These are phyloP conservation scores for Etia nguti DNA, from an alignment of 2,113 vertebrate species.

Conservation along the genomic window DNA sequence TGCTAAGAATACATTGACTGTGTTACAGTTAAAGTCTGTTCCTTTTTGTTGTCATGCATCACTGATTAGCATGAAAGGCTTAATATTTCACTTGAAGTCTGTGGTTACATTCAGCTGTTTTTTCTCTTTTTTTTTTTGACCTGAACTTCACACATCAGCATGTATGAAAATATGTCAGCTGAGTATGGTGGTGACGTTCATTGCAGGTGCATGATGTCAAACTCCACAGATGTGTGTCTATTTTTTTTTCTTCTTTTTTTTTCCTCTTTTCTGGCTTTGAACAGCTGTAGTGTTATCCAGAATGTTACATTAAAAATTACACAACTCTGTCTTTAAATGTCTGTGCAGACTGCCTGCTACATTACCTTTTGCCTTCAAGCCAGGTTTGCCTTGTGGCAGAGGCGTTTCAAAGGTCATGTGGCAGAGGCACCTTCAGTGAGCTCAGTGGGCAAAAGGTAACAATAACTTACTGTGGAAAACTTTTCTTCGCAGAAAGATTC, in stretches of 20 bases:
- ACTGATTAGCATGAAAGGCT: fast-evolving
- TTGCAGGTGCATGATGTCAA: not conserved
- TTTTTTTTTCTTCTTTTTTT: fast-evolving
- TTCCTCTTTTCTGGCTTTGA: not conserved
- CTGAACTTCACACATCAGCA: not conserved
- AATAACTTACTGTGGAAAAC: not conserved
- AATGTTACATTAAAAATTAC: not conserved
- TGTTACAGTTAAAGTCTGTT: not conserved
- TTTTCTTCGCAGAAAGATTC: conserved; percentile 38
- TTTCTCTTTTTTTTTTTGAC: not conserved
- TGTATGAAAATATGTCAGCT: not conserved
- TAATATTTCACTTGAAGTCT: not conserved
- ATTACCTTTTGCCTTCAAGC: not conserved
- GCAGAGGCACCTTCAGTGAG: conserved; percentile 52
- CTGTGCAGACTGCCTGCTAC: fast-evolving
- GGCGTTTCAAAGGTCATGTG: conserved; percentile 48
- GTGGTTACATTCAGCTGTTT: not conserved
- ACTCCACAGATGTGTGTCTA: not conserved
- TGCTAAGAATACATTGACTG: fast-evolving
- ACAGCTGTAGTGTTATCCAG: not conserved
- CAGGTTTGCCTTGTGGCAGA: conserved; percentile 35
- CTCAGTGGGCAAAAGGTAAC: conserved; percentile 40
- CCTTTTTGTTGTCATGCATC: not conserved
- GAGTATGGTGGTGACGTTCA: not conserved
- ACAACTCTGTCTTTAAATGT: not conserved